phyloP scores from a whole-genome alignment of 2,888 invertebrate species.

The Hirtodrosophila duncani region DNA sequence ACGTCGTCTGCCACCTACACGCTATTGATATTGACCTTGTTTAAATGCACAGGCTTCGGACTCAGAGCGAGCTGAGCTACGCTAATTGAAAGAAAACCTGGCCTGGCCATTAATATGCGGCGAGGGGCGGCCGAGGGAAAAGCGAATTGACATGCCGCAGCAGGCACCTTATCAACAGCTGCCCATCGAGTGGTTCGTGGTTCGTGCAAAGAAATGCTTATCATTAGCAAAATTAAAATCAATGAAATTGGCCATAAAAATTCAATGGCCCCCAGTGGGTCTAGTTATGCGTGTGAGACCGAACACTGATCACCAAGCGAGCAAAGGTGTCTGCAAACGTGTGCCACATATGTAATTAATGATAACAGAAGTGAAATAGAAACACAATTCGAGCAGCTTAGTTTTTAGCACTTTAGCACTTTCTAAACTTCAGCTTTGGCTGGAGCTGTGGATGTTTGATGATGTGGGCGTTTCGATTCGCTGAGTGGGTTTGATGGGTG shows the following conservation, averaged over 20 bases:
- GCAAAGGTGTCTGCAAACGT: conserved; percentile 54
- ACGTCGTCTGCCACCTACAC: conserved; percentile 56
- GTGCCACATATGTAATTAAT: conserved; percentile 62
- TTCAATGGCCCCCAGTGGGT: conserved; percentile 51
- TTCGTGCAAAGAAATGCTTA: conserved; percentile 64
- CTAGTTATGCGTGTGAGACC: conserved; percentile 61
- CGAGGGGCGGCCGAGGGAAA: conserved; percentile 34
- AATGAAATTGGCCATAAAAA: conserved; percentile 69
- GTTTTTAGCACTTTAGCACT: conserved; percentile 54
- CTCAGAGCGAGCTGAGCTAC: not conserved
- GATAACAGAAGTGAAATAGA: conserved; percentile 29
- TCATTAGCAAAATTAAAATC: conserved; percentile 70
- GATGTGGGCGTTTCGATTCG: conserved; percentile 15
- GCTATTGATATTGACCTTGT: conserved; percentile 78
- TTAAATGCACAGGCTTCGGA: conserved; percentile 61
- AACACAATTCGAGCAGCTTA: conserved; percentile 61
- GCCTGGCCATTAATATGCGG: conserved; percentile 49
- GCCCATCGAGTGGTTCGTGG: conserved; percentile 20
- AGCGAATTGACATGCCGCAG: conserved; percentile 59
- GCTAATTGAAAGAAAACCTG: conserved; percentile 57
- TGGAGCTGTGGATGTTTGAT: conserved; percentile 3
- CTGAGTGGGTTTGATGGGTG: conserved; percentile 32
- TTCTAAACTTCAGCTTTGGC: conserved; percentile 49
- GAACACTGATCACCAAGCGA: conserved; percentile 6
- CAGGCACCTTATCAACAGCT: conserved; percentile 45